Evolutionary conservation across 2,888 invertebrate species (phyloP).

Genomic region (Kryphioiulus occultus): DNA sequence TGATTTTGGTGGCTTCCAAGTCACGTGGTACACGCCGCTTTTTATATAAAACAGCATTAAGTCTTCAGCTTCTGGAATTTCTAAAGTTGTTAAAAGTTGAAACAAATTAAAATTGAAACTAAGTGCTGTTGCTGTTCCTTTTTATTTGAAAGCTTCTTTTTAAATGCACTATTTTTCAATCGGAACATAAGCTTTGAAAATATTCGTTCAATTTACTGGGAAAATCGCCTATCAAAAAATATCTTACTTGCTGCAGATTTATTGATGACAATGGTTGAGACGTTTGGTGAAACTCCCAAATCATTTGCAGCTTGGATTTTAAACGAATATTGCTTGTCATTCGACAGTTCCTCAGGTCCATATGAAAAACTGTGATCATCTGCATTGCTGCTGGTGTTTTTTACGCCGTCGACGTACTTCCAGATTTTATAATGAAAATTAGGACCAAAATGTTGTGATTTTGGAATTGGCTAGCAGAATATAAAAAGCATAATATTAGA

Average conservation of each 20-base stretch:
- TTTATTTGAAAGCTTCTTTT: too few species aligned
- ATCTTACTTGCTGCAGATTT: neutral
- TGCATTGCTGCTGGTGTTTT: neutral
- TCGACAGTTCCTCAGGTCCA: neutral
- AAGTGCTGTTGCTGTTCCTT: too few species aligned
- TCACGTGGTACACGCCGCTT: neutral
- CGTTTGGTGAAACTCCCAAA: neutral
- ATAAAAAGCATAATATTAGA: neutral
- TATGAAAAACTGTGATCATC: neutral
- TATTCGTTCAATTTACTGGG: too few species aligned
- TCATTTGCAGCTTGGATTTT: slow-evolving; percentile 1
- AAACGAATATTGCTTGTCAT: neutral
- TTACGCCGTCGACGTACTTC: neutral
- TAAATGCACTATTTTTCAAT: too few species aligned
- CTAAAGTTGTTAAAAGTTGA: neutral
- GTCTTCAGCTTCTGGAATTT: neutral
- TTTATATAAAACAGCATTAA: neutral
- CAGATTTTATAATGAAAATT: neutral
- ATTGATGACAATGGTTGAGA: neutral
- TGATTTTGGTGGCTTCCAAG: neutral
- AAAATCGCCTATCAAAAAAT: too few species aligned
- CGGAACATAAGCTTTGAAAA: too few species aligned
- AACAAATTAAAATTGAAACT: neutral
- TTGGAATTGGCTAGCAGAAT: neutral
- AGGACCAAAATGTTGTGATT: neutral